Percentiles rank a stretch among this genome's conserved stretches.
These are phyloP conservation scores for Epirrhoe alternata DNA, from an alignment of 2,888 invertebrate species.

Conservation along the genomic window DNA sequence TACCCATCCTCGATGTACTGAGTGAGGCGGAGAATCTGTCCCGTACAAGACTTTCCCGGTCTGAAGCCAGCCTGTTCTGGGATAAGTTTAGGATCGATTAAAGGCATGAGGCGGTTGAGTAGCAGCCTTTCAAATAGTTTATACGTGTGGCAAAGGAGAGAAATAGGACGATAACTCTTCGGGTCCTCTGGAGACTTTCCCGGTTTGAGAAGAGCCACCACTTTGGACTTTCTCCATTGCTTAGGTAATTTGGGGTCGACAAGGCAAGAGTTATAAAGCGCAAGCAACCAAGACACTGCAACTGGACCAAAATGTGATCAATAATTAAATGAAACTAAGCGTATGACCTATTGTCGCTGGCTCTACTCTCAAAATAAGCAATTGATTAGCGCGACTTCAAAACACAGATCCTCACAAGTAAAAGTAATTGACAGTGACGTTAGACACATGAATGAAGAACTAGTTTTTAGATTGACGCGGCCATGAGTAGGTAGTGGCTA, in stretches of 20 bases:
- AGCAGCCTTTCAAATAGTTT: too few relatives aligned
- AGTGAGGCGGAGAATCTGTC: too few relatives aligned
- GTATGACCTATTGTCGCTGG: too few relatives aligned
- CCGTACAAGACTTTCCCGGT: too few relatives aligned
- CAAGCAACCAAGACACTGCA: background rate
- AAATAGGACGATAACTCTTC: slow-evolving; percentile 35
- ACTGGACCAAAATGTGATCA: background rate
- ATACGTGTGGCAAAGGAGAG: too few relatives aligned
- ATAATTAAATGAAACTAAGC: background rate
- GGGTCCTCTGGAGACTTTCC: background rate
- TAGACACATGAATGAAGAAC: slow-evolving; percentile 13
- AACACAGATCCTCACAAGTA: slow-evolving; percentile 1
- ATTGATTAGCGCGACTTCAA: background rate
- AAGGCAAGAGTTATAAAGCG: too few relatives aligned
- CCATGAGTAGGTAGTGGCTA: slow-evolving; percentile 19
- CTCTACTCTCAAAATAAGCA: background rate
- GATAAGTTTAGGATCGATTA: too few relatives aligned
- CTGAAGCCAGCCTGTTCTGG: too few relatives aligned
- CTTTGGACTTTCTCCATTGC: too few relatives aligned
- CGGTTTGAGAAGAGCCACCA: background rate
- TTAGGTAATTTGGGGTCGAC: too few relatives aligned
- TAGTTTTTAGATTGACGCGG: slow-evolving; percentile 17
- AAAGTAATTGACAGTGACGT: slow-evolving; percentile 23
- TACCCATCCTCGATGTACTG: too few relatives aligned
- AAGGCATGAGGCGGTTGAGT: too few relatives aligned